Evolutionary conservation across 2,888 invertebrate species (phyloP).

Genomic region (Ernsta delagoae): DNA sequence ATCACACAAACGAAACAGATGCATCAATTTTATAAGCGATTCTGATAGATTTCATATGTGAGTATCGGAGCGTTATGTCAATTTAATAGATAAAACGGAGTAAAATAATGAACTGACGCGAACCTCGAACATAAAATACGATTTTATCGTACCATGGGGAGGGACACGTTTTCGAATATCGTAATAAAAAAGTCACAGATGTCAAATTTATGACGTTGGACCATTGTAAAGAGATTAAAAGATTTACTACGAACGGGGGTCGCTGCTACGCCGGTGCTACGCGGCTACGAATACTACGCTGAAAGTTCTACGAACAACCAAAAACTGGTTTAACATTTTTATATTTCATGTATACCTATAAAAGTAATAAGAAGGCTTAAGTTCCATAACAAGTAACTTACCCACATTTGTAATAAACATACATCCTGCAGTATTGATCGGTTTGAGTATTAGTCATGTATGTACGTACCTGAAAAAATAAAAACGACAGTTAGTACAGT

Average conservation of each 20-base stretch:
- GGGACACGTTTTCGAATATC: constrained; percentile 81
- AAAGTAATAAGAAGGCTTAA: background rate
- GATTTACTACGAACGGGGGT: constrained; percentile 74
- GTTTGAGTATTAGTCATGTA: background rate
- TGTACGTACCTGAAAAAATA: constrained; percentile 54
- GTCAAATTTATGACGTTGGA: constrained; percentile 83
- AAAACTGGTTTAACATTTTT: too few relatives aligned
- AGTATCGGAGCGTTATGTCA: constrained; percentile 49
- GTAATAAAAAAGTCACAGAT: constrained; percentile 85
- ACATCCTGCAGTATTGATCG: background rate
- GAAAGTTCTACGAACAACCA: constrained; percentile 56
- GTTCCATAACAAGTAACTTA: constrained; percentile 21
- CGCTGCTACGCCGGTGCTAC: constrained; percentile 47
- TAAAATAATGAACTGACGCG: constrained; percentile 80
- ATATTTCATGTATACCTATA: too few relatives aligned
- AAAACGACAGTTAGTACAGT: constrained; percentile 8
- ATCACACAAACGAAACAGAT: constrained; percentile 26
- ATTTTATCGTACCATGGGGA: constrained; percentile 83
- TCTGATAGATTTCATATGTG: constrained; percentile 44
- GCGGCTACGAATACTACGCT: constrained; percentile 28
- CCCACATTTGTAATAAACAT: background rate
- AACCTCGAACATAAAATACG: constrained; percentile 77
- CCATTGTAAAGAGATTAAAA: constrained; percentile 84
- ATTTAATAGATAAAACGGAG: constrained; percentile 75
- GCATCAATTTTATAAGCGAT: constrained; percentile 41